Evolutionary conservation across 2,888 invertebrate species (phyloP).

Genomic region (Cataglyphis rosenhaueri): DNA sequence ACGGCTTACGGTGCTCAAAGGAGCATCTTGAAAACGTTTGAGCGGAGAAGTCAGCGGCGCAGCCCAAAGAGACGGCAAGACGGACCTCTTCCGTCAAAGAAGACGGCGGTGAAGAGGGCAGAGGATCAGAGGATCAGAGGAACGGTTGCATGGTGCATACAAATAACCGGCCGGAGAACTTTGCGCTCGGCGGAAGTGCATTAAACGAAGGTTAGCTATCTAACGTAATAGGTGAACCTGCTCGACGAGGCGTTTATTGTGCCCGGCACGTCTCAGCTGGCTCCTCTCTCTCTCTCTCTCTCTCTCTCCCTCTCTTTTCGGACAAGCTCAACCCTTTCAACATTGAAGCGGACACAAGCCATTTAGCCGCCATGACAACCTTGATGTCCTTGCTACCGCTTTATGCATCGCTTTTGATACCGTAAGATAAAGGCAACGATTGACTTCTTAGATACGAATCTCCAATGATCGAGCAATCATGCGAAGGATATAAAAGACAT

Average conservation of each 20-base stretch:
- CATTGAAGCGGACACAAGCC: conserved; percentile 26
- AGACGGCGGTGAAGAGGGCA: conserved; percentile 58
- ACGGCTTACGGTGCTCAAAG: conserved; percentile 40
- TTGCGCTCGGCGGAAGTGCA: conserved; percentile 75
- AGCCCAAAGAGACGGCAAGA: conserved; percentile 30
- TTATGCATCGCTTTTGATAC: conserved; percentile 40
- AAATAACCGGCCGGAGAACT: conserved; percentile 74
- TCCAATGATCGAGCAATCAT: background rate
- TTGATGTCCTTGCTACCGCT: conserved; percentile 47
- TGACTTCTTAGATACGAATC: conserved; percentile 14
- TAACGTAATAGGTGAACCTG: conserved; percentile 77
- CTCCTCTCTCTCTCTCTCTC: conserved; percentile 46
- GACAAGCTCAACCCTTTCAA: conserved; percentile 59
- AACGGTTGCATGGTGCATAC: conserved; percentile 72
- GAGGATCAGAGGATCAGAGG: conserved; percentile 67
- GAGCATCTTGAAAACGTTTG: conserved; percentile 32
- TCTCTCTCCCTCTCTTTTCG: conserved; percentile 8
- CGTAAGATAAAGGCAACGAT: conserved; percentile 14
- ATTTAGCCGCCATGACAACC: conserved; percentile 56
- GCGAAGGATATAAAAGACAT: background rate
- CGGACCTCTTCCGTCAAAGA: conserved; percentile 71
- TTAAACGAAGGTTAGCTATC: conserved; percentile 77
- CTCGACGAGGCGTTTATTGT: conserved; percentile 76
- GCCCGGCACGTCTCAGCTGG: conserved; percentile 74
- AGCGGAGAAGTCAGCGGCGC: conserved; percentile 38